Evolutionary conservation across 2,113 vertebrate genomes (phyloP).

Genomic region (Hystrix brachyura): DNA sequence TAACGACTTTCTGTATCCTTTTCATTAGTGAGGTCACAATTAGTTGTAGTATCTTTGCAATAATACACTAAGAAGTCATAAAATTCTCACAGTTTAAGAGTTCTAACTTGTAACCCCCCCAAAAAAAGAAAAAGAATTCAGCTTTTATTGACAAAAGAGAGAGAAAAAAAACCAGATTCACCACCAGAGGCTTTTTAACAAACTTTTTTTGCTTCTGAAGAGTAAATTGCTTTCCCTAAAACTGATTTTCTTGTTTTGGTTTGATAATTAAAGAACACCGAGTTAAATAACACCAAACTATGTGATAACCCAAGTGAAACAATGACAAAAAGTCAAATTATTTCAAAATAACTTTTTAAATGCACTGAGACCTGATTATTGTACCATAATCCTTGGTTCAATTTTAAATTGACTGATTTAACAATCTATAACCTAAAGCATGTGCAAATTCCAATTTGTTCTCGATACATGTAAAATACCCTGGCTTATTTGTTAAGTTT

Average conservation of each 20-base stretch:
- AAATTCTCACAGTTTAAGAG: conserved; percentile 56
- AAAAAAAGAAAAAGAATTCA: conserved; percentile 78
- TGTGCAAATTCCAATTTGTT: not conserved
- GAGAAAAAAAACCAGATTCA: not conserved
- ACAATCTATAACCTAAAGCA: not conserved
- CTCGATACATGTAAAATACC: not conserved
- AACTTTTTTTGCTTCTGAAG: conserved; percentile 29
- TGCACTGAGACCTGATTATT: not conserved
- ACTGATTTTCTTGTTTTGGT: not conserved
- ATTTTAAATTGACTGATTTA: conserved; percentile 30
- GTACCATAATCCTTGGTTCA: not conserved
- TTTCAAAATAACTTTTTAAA: conserved; percentile 15
- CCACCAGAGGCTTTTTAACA: conserved; percentile 32
- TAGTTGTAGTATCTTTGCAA: conserved; percentile 16
- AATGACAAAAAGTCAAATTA: not conserved
- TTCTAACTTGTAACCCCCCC: conserved; percentile 76
- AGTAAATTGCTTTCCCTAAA: not conserved
- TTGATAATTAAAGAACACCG: not conserved
- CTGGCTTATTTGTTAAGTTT: not conserved
- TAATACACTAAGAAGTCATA: conserved; percentile 61
- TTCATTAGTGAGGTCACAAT: not conserved
- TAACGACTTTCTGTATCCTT: conserved; percentile 12
- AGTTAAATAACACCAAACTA: not conserved
- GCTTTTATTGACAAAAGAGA: conserved; percentile 64
- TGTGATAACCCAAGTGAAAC: conserved; percentile 13